Base-by-base conservation (phyloP, 2,113 vertebrate species). In the Sapayoa aenigma region DNA sequence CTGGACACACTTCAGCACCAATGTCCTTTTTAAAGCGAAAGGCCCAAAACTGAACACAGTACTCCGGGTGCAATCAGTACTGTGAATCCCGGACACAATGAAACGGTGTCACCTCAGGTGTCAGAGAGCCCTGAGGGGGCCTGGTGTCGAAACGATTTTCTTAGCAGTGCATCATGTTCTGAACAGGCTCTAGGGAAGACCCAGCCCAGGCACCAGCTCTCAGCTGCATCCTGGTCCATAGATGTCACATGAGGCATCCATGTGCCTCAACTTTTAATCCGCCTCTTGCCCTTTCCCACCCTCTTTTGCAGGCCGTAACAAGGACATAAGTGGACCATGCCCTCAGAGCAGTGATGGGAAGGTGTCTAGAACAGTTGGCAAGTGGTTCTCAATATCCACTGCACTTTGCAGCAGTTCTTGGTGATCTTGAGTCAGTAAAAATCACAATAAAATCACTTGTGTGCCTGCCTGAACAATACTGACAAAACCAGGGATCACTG, bases 281-380 rank as follows among this genome's bases (percentile, higher is more conserved):
- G 0, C 46, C 59, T 63, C 37, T 42, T 25, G 25, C n/a, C 39
- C 24, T 89, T 62, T 69, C 41, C 9, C 30, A 33, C 33, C 13
- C 11, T 65, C 50, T 58, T 89, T 65, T 60, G 52, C 47, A 52
- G 75, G 20, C n/a, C 9, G 1, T 60, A 30, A 44, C 9, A 42
- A 39, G 17, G 50, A 59, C 0, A 0, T 21, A 35, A 31, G 31
- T 42, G n/a, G 39, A 55, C 59, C 8, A 2, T 50, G 13, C 18
- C 41, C 67, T 86, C 35, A 44, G 55, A 23, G 24, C 49, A 31
- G 59, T 3, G 3, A 11, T 21, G n/a, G 21, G 35, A 81, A 87
- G 18, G 33, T 63, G 27, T 72, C 47, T 50, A 50, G 42, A 80
- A 65, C 9, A 55, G 24, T 27, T 72, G 66, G 12, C 23, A n/a